These are phyloP conservation scores for Portevinia maculata DNA, from an alignment of 2,888 invertebrate species.

Conservation along the genomic window DNA sequence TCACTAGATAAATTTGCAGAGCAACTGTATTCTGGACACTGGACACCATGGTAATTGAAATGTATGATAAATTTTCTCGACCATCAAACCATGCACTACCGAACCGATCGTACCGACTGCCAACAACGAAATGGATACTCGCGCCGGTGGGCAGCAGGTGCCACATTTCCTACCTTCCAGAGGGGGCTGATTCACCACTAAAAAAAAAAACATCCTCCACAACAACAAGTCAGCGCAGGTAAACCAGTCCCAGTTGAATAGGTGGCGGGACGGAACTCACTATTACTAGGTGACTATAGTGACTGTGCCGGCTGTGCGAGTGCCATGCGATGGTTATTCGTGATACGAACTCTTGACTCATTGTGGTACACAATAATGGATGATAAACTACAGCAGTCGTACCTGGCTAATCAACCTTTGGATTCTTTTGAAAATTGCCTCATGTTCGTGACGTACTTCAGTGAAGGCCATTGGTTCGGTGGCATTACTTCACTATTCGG, in stretches of 20 bases:
- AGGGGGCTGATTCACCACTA: conserved; percentile 61
- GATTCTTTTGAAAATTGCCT: conserved; percentile 56
- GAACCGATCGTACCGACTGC: conserved; percentile 44
- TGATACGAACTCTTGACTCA: conserved; percentile 38
- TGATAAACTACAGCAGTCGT: neutral
- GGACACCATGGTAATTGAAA: conserved; percentile 61
- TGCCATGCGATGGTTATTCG: conserved; percentile 46
- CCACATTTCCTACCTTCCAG: conserved; percentile 10
- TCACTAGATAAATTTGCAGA: conserved; percentile 61
- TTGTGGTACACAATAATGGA: neutral
- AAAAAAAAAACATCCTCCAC: conserved; percentile 16
- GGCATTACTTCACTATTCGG: conserved; percentile 44
- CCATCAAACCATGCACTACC: conserved; percentile 42
- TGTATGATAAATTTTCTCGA: conserved; percentile 7
- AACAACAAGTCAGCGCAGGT: neutral
- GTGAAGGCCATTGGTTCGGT: conserved; percentile 24
- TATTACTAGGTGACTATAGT: neutral
- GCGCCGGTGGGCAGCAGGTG: conserved; percentile 37
- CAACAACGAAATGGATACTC: conserved; percentile 39
- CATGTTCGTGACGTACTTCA: conserved; percentile 58
- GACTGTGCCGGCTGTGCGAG: conserved; percentile 14
- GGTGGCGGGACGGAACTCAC: neutral
- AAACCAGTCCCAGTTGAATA: neutral
- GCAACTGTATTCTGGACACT: conserved; percentile 44
- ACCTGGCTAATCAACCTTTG: conserved; percentile 34